Evolutionary conservation across 2,113 vertebrate genomes (phyloP), one percentile per base, ranked within the genome.

Genomic region (Maylandia zebra): DNA sequence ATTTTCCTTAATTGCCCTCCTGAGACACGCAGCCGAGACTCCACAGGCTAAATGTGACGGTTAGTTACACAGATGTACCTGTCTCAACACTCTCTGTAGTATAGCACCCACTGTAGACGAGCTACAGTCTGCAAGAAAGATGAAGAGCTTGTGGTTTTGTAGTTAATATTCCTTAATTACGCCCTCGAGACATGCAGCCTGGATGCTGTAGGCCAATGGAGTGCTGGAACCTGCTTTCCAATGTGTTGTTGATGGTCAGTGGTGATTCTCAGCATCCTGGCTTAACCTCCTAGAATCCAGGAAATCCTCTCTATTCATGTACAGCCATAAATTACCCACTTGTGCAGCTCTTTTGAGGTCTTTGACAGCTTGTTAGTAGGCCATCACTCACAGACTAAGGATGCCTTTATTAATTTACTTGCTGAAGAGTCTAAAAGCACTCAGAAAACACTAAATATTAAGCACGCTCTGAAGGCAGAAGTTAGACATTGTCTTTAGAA

Each of bases 111-210:
- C 66, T 71, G 66, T 27, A 27, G 38, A 71, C 5, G 5, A 74
- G 69, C 22, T 45, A 1, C 41, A 45, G 41, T 45, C 13, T 10
- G 22, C 13, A 45, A 74, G 41, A 27, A 45, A 74, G 69, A 45
- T 30, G 69, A 74, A 7, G 13, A 27, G 22, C 41, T 45, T 10
- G 38, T 45, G 66, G 66, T 16, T 71, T 43, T 71, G 66, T 16
- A 71, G 66, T 16, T 71, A 71, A 71, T 71, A 71, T 71, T 24
- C 69, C 41, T 74, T 74, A 74, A 74, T 17, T 74, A 17, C 5
- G 3, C 38, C 43, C n/a, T 38, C 1, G n/a, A 27, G 38, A 43
- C 38, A 16, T 16, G n/a, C 66, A 71, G 66, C 66, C 38, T 10
- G 13, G 12, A 27, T 3, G n/a, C 12, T 74, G 69, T 10, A 45